A percentile compares a stretch with the other conserved stretches of the same genome.
Evolutionary conservation across 2,797 vertebrate genomes (phyloP).

Genomic region (Onychomys leucogaster): DNA sequence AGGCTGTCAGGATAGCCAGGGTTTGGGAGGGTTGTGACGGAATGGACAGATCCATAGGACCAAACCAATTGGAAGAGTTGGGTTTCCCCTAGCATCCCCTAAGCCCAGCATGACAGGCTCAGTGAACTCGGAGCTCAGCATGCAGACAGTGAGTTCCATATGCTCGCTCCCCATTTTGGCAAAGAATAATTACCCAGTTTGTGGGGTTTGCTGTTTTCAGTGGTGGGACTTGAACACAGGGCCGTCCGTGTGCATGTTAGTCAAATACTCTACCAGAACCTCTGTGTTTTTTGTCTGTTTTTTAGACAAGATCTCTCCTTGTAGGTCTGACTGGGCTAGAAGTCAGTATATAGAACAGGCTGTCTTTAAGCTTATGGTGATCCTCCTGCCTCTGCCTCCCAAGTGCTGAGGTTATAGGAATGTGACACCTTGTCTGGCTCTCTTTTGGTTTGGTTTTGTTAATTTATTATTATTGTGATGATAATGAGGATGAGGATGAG

Average conservation of each 20-base stretch:
- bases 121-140: background rate
- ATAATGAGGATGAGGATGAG: background rate
- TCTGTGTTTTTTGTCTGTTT: background rate
- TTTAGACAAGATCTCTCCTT: background rate
- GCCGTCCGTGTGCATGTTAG: background rate
- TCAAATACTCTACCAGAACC: background rate
- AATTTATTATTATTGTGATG: background rate
- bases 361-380: background rate
- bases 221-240: background rate
- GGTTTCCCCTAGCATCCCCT: background rate
- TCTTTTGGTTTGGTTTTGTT: background rate
- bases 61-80: background rate
- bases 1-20: background rate
- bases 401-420: background rate
- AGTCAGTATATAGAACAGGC: background rate
- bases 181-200: background rate
- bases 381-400: background rate
- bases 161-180: background rate
- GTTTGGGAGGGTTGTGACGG: background rate
- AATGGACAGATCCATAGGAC: background rate
- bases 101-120: accelerated
- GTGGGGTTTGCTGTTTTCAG: background rate
- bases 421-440: background rate
- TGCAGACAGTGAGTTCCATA: accelerated
- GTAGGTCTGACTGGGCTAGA: background rate